Evolutionary conservation across 2,797 vertebrate species (phyloP).

Genomic region (Dipus sagitta): DNA sequence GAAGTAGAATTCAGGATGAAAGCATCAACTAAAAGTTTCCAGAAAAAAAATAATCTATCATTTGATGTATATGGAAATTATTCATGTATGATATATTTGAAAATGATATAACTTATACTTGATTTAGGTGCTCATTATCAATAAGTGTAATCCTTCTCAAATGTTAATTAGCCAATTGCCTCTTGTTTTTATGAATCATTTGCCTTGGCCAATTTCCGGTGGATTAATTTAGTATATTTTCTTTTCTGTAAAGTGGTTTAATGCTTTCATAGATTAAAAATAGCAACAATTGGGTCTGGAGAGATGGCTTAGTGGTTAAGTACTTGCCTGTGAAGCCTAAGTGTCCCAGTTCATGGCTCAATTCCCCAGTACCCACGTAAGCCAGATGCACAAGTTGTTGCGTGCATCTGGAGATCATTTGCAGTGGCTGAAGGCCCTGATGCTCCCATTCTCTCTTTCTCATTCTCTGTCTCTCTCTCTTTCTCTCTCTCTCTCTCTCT

Average conservation of each 20-base stretch:
- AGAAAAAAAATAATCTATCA: neutral
- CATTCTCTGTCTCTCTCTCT: too few species aligned
- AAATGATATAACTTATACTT: constrained; percentile 20
- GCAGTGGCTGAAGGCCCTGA: too few species aligned
- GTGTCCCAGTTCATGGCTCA: too few species aligned
- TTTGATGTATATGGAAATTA: neutral
- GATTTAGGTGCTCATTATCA: neutral
- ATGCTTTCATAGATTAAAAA: constrained; percentile 33
- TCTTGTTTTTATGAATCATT: neutral
- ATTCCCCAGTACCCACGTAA: too few species aligned
- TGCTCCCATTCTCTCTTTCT: too few species aligned
- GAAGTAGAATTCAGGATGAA: neutral
- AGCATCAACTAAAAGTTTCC: neutral
- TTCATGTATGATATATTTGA: neutral
- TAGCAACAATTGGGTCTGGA: too few species aligned
- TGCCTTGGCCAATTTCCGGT: neutral
- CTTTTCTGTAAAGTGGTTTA: constrained; percentile 3
- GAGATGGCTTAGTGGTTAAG: too few species aligned
- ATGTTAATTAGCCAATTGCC: neutral
- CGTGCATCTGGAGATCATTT: too few species aligned
- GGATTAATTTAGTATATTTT: neutral
- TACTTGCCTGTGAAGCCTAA: too few species aligned
- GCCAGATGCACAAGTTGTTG: too few species aligned
- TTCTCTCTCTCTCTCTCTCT: too few species aligned
- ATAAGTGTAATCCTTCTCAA: constrained; percentile 9